phyloP scores from a whole-genome alignment of 2,113 vertebrate genomes.

The Chionomys nivalis region DNA sequence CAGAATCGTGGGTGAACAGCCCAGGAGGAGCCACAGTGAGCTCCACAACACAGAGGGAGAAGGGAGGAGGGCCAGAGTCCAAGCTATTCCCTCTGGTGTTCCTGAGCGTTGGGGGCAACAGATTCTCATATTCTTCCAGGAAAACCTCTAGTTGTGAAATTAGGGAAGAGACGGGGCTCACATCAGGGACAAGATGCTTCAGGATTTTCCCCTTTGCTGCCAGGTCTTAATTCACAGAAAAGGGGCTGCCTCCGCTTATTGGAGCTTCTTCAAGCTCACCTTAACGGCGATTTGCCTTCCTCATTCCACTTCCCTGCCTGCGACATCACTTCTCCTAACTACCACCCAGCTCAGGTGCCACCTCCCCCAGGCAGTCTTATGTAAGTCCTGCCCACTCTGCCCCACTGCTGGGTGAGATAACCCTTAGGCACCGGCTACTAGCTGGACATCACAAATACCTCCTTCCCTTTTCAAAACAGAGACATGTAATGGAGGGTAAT shows the following conservation, averaged over 20 bases:
- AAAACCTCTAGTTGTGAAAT: not conserved
- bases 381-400: not conserved
- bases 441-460: not conserved
- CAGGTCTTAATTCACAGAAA: not conserved
- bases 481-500: not conserved
- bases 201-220: not conserved
- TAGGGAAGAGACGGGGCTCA: not conserved
- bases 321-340: not conserved
- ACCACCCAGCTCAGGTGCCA: not conserved
- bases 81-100: not conserved
- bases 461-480: not conserved
- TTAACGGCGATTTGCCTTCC: not conserved
- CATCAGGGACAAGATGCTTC: not conserved
- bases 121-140: not conserved
- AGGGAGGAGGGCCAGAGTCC: not conserved
- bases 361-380: not conserved
- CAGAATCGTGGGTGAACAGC: constrained; percentile 2
- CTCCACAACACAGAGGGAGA: not conserved
- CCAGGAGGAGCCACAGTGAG: not conserved
- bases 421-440: not conserved
- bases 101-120: not conserved
- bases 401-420: not conserved
- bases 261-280: not conserved
- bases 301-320: not conserved
- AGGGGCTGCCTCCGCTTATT: not conserved